Base-by-base conservation (phyloP, 2,113 vertebrate species). In the Columba livia region DNA sequence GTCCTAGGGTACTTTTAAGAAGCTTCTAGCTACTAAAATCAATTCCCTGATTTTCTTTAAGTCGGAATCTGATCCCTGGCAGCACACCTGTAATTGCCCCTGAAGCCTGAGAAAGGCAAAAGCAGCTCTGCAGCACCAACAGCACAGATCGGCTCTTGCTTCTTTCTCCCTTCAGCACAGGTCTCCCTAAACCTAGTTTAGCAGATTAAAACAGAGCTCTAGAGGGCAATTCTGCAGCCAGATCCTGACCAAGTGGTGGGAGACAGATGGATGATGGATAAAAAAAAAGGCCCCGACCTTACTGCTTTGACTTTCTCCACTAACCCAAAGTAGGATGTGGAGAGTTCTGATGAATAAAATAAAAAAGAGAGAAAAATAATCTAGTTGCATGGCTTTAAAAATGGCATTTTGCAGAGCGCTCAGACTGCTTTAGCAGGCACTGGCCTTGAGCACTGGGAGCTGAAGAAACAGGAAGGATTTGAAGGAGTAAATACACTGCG, bases 21-120 rank as follows among this genome's bases (percentile, higher is more conserved):
- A 66, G 40, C 2, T 5, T 32, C 36, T 26, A 40, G 20, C 40
- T 79, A 15, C 26, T 66, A 13, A 85, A 79, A 89, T 56, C 14
- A 85, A 47, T n/a, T 38, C 69, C 34, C 23, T 48, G 47, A 28
- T 57, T 44, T 24, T 57, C 66, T 54, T 65, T 9, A 58, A 54
- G 66, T 73, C 66, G 73, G 62, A 82, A 66, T 48, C 17, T 40
- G 25, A 38, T 31, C 53, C 9, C 57, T 61, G 65, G 51, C 38
- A 80, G 64, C 4, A 0, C 38, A 88, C 44, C 51, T 86, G n/a
- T 38, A 71, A 54, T 3, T n/a, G 64, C 14, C 31, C 1, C 0
- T 0, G 17, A 38, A 58, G 29, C 23, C 34, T 84, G 1, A 1
- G 47, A 71, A 86, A 89, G 56, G 53, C 40, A 56, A 0, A 0